Evolutionary conservation across 2,797 vertebrate species (phyloP).

Genomic region (Selene dorsalis): DNA sequence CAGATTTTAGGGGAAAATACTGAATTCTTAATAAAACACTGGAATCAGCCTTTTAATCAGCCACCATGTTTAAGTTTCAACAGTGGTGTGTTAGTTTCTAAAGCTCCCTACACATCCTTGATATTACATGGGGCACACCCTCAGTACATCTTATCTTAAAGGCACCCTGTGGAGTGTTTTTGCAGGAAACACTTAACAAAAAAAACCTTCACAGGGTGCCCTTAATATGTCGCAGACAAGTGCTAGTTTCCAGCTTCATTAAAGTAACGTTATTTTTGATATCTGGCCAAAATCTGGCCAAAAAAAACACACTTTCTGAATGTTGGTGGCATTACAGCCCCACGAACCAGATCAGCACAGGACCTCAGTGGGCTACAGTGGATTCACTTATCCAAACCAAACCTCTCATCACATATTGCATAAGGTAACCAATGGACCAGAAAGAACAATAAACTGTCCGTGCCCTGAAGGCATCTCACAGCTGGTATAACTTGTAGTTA

Average conservation of each 20-base stretch:
- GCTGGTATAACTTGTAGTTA: slow-evolving; percentile 21
- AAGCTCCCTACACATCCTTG: background rate
- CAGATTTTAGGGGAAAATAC: background rate
- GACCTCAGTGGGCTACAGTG: background rate
- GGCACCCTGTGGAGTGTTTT: background rate
- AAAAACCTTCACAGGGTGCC: slow-evolving; percentile 10
- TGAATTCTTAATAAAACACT: background rate
- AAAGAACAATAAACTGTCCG: slow-evolving; percentile 1
- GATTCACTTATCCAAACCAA: background rate
- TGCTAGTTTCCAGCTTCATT: background rate
- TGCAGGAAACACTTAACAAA: slow-evolving; percentile 4
- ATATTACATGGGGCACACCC: background rate
- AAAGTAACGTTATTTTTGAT: background rate
- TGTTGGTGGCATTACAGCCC: background rate
- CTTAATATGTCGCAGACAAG: background rate
- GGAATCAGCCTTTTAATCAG: background rate
- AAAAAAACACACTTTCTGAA: background rate
- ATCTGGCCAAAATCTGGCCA: background rate
- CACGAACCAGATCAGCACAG: background rate
- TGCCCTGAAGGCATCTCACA: slow-evolving; percentile 4
- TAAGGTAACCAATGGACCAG: slow-evolving; percentile 30
- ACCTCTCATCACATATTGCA: background rate
- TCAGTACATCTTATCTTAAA: background rate
- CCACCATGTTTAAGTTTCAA: background rate
- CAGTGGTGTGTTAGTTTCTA: too few relatives aligned